Evolutionary conservation across 2,797 vertebrate species (phyloP).

Genomic region (Chromobotia macracanthus): DNA sequence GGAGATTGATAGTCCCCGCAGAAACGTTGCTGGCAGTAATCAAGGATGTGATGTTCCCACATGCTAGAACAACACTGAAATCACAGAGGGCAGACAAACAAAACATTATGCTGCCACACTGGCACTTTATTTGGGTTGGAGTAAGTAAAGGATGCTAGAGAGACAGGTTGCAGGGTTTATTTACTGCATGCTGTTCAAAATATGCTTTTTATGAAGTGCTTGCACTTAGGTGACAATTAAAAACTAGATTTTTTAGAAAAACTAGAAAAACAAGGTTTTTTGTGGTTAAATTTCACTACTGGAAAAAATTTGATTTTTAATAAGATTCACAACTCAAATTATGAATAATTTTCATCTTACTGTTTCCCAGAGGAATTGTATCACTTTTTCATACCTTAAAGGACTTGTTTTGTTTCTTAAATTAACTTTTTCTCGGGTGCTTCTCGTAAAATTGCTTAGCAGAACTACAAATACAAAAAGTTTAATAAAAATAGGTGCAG

Average conservation of each 20-base stretch:
- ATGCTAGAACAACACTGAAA: slow-evolving; percentile 49
- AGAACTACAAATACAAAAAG: background rate
- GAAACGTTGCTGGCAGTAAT: slow-evolving; percentile 39
- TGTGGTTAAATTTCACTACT: background rate
- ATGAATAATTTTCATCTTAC: background rate
- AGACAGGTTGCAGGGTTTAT: background rate
- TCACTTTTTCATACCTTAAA: background rate
- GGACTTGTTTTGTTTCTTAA: background rate
- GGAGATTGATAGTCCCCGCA: slow-evolving; percentile 53
- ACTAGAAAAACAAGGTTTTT: too few species aligned
- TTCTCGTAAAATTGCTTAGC: background rate
- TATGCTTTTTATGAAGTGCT: background rate
- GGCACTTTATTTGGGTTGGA: slow-evolving; percentile 1
- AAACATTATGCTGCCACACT: slow-evolving; percentile 3
- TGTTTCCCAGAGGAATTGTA: background rate
- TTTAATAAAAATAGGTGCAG: background rate
- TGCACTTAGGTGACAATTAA: background rate
- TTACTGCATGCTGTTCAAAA: background rate
- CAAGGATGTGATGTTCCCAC: slow-evolving; percentile 44
- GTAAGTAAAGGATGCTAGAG: background rate
- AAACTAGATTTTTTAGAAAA: too few species aligned
- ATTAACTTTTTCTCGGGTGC: background rate
- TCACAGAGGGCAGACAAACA: slow-evolving; percentile 40
- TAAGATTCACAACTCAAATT: background rate
- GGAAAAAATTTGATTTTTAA: background rate